These are phyloP conservation scores for cattle (Bos taurus) DNA, from an alignment of 2,113 vertebrate genomes.

Conservation along the genomic window DNA sequence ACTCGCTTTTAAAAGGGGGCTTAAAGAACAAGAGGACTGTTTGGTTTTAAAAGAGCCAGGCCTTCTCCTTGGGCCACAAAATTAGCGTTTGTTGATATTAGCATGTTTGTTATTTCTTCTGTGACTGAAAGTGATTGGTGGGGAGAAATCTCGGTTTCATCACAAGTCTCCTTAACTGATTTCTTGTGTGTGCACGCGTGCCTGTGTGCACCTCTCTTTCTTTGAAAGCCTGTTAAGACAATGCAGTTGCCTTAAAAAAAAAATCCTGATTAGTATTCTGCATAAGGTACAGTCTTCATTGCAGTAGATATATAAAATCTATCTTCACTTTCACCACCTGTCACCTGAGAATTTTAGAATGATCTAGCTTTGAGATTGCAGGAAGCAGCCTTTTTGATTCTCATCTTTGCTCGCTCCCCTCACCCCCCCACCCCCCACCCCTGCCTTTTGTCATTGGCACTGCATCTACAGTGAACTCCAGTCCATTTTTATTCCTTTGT, in stretches of 20 bases:
- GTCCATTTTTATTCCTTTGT: slow-evolving; percentile 72
- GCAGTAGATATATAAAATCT: slow-evolving; percentile 60
- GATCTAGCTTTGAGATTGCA: slow-evolving; percentile 63
- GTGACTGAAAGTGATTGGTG: slow-evolving; percentile 26
- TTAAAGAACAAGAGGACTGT: background rate
- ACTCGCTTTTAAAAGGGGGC: background rate
- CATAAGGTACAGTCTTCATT: slow-evolving; percentile 59
- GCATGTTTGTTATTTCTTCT: background rate
- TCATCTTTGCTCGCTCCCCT: background rate
- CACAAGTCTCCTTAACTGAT: slow-evolving; percentile 28
- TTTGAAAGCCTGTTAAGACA: slow-evolving; percentile 56
- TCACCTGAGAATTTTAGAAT: slow-evolving; percentile 70
- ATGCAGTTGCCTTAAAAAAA: slow-evolving; percentile 16
- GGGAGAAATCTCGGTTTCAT: slow-evolving; percentile 20
- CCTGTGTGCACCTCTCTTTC: background rate
- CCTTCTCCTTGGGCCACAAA: slow-evolving; percentile 43
- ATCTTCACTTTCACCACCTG: slow-evolving; percentile 60
- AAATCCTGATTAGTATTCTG: slow-evolving; percentile 63
- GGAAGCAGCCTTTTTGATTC: slow-evolving; percentile 61
- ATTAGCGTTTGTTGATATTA: slow-evolving; percentile 51
- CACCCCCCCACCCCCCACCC: background rate
- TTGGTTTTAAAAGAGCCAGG: slow-evolving; percentile 32
- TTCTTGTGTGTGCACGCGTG: background rate
- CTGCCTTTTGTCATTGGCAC: slow-evolving; percentile 44
- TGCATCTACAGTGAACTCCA: slow-evolving; percentile 43